Evolutionary conservation across 2,113 vertebrate species (phyloP), one percentile per base, ranked within the genome.

Genomic region (Sceloporus tristichus): DNA sequence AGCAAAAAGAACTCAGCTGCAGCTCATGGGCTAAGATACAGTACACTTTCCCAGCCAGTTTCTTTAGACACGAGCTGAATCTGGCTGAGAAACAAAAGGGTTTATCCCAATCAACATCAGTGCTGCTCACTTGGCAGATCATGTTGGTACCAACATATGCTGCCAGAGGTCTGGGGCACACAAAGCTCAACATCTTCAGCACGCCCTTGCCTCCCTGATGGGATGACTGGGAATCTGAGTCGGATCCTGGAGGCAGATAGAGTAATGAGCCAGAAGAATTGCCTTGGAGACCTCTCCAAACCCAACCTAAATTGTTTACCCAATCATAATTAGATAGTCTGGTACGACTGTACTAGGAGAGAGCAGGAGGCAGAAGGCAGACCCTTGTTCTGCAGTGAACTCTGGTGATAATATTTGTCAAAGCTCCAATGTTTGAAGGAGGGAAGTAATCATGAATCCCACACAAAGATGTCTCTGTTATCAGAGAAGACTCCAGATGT

Each of bases 81-180:
- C n/a, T 53, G 82, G 68, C 68, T 21, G 70, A 75, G 70, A 82
- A 62, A 0, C 4, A 48, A 38, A 79, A 13, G 0, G 0, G 2
- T 27, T 66, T 1, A 0, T 29, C 25, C 68, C 83, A 29, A 40
- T 38, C 53, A 48, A 56, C 0, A 0, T 29, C 89, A 88, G 68
- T 80, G 62, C 1, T 19, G 0, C 56, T 0, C 82, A 0, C 0
- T 27, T 0, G 6, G 79, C 70, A 79, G 9, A 14, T 19, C 81
- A 13, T 2, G 73, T 66, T n/a, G 76, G 81, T 16, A 56, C 34
- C 56, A 70, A 10, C 86, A 79, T 0, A 0, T 3, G 75, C 40
- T 71, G 66, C 82, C n/a, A 16, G 40, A 75, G 71, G 29, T 62
- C 78, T 56, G 48, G 70, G 34, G 65, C 40, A 48, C 19, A 9